Evolutionary conservation across 2,113 vertebrate species (phyloP).

Genomic region (Pan paniscus): DNA sequence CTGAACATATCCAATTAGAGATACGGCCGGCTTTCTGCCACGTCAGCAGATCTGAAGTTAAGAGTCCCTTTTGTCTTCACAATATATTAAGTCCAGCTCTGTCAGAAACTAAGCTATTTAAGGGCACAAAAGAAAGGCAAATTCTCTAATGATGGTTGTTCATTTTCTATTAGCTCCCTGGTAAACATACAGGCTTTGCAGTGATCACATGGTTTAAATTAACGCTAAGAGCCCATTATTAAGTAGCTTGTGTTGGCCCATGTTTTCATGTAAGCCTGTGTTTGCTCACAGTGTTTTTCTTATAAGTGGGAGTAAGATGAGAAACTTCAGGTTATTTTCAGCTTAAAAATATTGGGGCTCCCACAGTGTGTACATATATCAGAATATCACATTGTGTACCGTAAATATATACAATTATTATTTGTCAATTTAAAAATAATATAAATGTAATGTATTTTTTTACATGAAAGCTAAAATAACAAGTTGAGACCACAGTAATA

Average conservation of each 20-base stretch:
- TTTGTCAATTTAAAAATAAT: background rate
- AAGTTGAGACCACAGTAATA: background rate
- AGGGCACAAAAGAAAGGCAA: constrained; percentile 45
- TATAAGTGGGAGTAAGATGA: background rate
- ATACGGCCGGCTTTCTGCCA: constrained; percentile 1
- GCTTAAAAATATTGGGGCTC: background rate
- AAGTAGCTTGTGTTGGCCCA: constrained; percentile 38
- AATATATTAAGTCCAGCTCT: constrained; percentile 58
- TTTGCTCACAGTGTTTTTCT: background rate
- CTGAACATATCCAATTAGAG: constrained; percentile 66
- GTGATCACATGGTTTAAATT: constrained; percentile 51
- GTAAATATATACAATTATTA: background rate
- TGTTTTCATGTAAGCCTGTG: constrained; percentile 28
- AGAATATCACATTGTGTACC: background rate
- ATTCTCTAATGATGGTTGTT: constrained; percentile 64
- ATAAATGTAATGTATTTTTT: background rate
- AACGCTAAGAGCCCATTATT: constrained; percentile 66
- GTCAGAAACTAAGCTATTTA: constrained; percentile 57
- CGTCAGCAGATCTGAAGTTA: constrained; percentile 54
- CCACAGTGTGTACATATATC: background rate
- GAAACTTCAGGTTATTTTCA: background rate
- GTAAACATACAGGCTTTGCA: constrained; percentile 51
- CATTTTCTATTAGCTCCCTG: constrained; percentile 65
- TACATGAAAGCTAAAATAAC: background rate
- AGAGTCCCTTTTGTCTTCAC: constrained; percentile 53